A percentile compares a stretch with the other conserved stretches of the same genome.
phyloP scores from a whole-genome alignment of 2,888 invertebrate species.

The Tipula vernalis region DNA sequence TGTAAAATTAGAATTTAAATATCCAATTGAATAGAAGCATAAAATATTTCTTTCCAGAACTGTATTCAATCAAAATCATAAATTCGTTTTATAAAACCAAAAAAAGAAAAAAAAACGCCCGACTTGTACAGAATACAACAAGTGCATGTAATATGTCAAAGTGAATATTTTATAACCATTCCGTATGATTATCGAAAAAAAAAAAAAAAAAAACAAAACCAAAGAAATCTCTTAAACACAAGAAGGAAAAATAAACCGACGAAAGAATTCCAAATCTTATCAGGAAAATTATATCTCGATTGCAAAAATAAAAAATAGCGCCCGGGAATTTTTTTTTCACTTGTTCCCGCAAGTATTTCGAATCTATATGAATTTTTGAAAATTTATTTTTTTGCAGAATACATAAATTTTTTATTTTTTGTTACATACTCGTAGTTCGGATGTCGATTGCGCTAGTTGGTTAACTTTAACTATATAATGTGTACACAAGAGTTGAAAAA shows the following conservation, averaged over 20 bases:
- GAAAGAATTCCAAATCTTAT: not conserved
- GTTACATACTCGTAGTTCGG: not conserved
- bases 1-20: no score
- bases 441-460: not conserved
- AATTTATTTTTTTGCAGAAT: not conserved
- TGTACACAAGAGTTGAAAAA: not conserved
- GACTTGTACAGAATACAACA: no score
- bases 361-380: not conserved
- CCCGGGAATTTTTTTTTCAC: not conserved
- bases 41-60: not conserved
- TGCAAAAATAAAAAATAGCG: not conserved
- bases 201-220: not conserved
- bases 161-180: not conserved
- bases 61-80: not conserved
- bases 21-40: no score
- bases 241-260: not conserved
- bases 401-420: not conserved
- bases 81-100: no score
- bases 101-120: no score
- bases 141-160: no score
- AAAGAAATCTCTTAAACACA: not conserved
- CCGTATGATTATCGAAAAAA: not conserved
- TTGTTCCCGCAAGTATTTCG: not conserved
- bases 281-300: not conserved
- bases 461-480: not conserved